Conservation (phyloP, 2,888 invertebrate genomes). For the Macrophya annulata region DNA sequence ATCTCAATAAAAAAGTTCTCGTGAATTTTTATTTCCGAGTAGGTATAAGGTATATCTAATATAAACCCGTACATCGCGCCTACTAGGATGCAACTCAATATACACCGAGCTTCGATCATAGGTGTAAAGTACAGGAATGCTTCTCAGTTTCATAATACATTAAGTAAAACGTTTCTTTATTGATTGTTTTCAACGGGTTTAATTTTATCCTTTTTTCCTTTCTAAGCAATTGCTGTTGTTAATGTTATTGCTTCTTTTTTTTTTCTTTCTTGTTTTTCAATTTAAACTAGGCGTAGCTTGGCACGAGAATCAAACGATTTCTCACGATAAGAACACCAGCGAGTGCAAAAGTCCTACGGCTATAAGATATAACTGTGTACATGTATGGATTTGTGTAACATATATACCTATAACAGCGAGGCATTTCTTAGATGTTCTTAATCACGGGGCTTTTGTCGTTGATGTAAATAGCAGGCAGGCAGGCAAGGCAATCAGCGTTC, state of each 20-base stretch:
- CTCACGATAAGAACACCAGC: neutral
- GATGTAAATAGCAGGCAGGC: slow-evolving; percentile 6
- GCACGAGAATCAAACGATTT: neutral
- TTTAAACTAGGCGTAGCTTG: neutral
- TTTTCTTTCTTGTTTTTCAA: neutral
- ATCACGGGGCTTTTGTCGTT: slow-evolving; percentile 38
- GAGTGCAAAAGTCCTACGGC: neutral
- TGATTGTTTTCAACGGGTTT: neutral
- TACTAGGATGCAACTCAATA: slow-evolving; percentile 23
- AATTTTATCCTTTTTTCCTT: neutral
- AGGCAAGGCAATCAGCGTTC: slow-evolving; percentile 33
- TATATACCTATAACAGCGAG: neutral
- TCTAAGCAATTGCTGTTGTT: neutral
- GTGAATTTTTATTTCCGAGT: neutral
- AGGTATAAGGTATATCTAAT: neutral
- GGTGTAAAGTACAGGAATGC: neutral
- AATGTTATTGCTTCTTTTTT: no score
- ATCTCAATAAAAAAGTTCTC: no score
- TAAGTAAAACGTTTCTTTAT: neutral
- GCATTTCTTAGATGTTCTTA: slow-evolving; percentile 26
- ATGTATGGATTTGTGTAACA: neutral
- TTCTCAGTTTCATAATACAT: neutral
- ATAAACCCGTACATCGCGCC: neutral
- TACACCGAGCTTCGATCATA: neutral
- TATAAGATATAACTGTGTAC: neutral